Evolutionary conservation across 2,888 invertebrate genomes (phyloP), one percentile per base, ranked within the genome.

Genomic region (Linnaemya vulpina): DNA sequence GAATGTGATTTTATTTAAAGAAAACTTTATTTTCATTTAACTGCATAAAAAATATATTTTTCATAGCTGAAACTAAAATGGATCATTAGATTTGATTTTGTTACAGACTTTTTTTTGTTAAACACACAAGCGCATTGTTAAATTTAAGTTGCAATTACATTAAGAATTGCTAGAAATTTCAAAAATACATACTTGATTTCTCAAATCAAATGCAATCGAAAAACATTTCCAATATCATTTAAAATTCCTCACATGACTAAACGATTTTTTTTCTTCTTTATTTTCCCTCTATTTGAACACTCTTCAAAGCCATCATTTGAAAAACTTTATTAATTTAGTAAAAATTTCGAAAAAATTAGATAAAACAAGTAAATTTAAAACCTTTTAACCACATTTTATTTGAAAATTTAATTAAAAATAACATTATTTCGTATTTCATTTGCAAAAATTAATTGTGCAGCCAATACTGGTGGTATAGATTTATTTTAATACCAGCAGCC

Each of bases 351-450:
- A 55, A 71, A 25, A 55, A 38, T n/a, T 15, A 70, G 40, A 70
- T 11, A 46, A 70, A 73, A 30, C 25, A 22, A 74, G 78, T 79
- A 84, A 65, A 82, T 82, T 74, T 76, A 53, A 82, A 82, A 84
- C 80, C 75, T 80, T 65, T 68, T 60, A 74, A 80, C 84, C 84
- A 67, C 84, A 84, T 65, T 71, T 43, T 55, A 76, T 82, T 85
- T 75, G 46, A 68, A 60, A 75, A 75, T 85, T 85, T 82, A 85
- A 85, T 85, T 85, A 85, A 82, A 85, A 82, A 75, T 74, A 82
- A 82, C 76, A 82, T 76, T 82, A 85, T 78, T 78, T 78, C 46
- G 71, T 68, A 73, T 84, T 81, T 74, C 30, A 62, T 67, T 75
- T 71, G 78, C 40, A 79, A 78, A 82, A 79, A 78, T 78, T 85